These are phyloP conservation scores for Vidua macroura DNA, from an alignment of 2,113 vertebrate genomes.

Conservation along the genomic window DNA sequence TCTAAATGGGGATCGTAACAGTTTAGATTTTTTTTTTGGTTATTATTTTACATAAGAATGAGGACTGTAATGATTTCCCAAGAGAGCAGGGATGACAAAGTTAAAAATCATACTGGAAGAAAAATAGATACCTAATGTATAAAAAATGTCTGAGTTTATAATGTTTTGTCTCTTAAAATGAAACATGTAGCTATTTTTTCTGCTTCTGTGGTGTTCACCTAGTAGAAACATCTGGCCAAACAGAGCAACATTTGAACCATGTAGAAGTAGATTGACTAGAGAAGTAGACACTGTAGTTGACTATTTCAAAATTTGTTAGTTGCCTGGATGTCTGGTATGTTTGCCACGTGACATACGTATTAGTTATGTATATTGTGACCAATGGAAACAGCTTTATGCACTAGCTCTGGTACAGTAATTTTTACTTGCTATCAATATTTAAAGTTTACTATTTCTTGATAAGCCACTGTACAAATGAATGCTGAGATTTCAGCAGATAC, in stretches of 20 bases:
- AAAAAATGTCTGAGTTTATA: neutral
- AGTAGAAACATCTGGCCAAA: neutral
- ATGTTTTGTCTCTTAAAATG: neutral
- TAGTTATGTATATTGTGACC: neutral
- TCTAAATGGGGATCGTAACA: conserved; percentile 38
- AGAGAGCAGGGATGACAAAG: neutral
- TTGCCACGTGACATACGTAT: neutral
- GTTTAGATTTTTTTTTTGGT: neutral
- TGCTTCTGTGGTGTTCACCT: neutral
- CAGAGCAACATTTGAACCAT: neutral
- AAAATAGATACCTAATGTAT: neutral
- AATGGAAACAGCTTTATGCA: neutral
- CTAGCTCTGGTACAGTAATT: neutral
- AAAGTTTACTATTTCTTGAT: neutral
- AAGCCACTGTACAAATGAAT: neutral
- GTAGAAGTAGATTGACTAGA: neutral
- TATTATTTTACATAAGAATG: neutral
- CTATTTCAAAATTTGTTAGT: neutral
- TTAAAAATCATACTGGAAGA: neutral
- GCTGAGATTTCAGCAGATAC: neutral
- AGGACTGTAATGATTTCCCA: neutral
- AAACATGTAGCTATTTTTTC: neutral
- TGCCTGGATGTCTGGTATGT: neutral
- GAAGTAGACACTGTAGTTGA: neutral
- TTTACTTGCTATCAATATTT: neutral